Evolutionary conservation across 2,888 invertebrate genomes (phyloP).

Genomic region (Orchesella flavescens): DNA sequence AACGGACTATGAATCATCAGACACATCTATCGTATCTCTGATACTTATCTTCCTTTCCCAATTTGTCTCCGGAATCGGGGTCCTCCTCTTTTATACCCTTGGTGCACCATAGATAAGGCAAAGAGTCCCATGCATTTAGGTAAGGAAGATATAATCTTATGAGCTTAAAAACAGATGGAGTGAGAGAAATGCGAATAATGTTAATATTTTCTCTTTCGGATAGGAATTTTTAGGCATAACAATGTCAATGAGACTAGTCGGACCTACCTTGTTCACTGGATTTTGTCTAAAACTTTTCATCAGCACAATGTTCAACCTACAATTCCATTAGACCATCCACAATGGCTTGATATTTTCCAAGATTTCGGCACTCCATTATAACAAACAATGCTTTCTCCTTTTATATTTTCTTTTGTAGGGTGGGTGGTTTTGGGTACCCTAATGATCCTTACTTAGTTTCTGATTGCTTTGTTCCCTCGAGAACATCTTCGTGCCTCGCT

Average conservation of each 20-base stretch:
- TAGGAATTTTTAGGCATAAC: conserved; percentile 76
- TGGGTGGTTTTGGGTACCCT: conserved; percentile 76
- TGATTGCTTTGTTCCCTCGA: conserved; percentile 81
- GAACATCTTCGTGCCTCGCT: conserved; percentile 75
- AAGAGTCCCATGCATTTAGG: no score
- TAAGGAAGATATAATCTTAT: no score
- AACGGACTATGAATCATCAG: conserved; percentile 74
- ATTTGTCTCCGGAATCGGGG: no score
- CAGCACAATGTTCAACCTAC: conserved; percentile 78
- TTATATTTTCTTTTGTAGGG: conserved; percentile 71
- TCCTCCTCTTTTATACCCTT: conserved; percentile 80
- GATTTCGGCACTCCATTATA: conserved; percentile 80
- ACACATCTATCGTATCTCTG: conserved; percentile 77
- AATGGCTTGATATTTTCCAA: conserved; percentile 85
- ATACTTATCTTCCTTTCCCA: conserved; percentile 80
- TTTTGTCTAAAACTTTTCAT: conserved; percentile 78
- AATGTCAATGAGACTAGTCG: conserved; percentile 78
- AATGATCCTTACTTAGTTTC: conserved; percentile 79
- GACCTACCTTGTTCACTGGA: conserved; percentile 79
- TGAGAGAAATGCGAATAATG: no score
- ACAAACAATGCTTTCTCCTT: no score
- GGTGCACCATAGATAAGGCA: conserved; percentile 81
- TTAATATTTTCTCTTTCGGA: no score
- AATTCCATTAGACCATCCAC: conserved; percentile 77
- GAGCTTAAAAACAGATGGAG: no score